These are phyloP conservation scores for Monopterus albus DNA, from an alignment of 2,113 vertebrate species.

Conservation along the genomic window DNA sequence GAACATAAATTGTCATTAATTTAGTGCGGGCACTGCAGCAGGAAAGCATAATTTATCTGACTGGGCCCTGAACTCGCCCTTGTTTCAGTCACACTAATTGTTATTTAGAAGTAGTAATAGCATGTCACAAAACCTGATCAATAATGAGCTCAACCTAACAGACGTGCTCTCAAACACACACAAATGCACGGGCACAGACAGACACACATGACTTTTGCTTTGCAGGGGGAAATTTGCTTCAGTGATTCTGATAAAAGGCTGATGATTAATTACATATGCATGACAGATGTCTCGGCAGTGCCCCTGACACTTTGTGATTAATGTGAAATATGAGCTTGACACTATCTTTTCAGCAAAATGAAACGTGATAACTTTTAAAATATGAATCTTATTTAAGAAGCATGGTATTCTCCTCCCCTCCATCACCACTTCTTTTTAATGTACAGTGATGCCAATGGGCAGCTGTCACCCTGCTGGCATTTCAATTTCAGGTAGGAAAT, in stretches of 20 bases:
- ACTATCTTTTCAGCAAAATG: conserved; percentile 57
- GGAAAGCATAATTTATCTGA: conserved; percentile 55
- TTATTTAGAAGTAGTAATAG: conserved; percentile 66
- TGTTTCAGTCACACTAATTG: conserved; percentile 58
- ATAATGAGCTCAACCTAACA: conserved; percentile 63
- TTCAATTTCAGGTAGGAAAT: conserved; percentile 78
- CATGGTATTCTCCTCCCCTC: conserved; percentile 22
- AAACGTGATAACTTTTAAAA: conserved; percentile 68
- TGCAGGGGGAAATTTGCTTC: conserved; percentile 43
- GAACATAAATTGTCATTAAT: conserved; percentile 65
- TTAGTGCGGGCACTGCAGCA: conserved; percentile 41
- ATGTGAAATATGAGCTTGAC: conserved; percentile 64
- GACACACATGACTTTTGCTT: conserved; percentile 13
- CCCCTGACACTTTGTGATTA: conserved; percentile 62
- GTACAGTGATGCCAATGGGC: conserved; percentile 54
- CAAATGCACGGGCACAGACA: background rate
- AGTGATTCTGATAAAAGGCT: conserved; percentile 48
- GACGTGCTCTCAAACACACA: conserved; percentile 6
- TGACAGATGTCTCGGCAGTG: conserved; percentile 67
- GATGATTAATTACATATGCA: conserved; percentile 63
- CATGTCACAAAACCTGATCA: conserved; percentile 67
- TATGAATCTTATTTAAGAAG: conserved; percentile 63
- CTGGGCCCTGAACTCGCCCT: conserved; percentile 22
- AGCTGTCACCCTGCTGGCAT: conserved; percentile 72
- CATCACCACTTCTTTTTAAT: conserved; percentile 39